These are phyloP conservation scores for Cygnus atratus DNA, from an alignment of 2,113 vertebrate species.

Conservation along the genomic window DNA sequence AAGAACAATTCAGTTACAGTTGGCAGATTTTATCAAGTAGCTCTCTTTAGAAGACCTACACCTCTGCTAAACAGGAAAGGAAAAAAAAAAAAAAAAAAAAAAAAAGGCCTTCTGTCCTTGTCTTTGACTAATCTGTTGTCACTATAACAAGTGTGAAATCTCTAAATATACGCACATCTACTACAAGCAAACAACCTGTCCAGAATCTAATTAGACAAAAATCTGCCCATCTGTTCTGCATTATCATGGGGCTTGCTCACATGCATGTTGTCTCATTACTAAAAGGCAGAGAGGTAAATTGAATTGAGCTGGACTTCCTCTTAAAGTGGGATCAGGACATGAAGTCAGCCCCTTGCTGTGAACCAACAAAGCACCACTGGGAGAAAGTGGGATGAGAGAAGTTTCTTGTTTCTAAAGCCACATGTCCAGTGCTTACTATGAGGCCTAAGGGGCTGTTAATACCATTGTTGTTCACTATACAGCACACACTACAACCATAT, in stretches of 20 bases:
- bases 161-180: slow-evolving; percentile 72
- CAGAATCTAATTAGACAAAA: slow-evolving; percentile 85
- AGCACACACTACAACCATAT: slow-evolving; percentile 77
- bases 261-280: slow-evolving; percentile 75
- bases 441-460: slow-evolving; percentile 85
- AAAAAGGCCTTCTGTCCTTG: not conserved
- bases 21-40: slow-evolving; percentile 19
- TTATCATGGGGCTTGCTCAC: slow-evolving; percentile 78
- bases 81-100: fast-evolving
- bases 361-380: slow-evolving; percentile 83
- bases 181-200: slow-evolving; percentile 73
- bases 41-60: slow-evolving; percentile 4
- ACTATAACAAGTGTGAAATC: slow-evolving; percentile 82
- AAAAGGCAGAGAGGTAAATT: slow-evolving; percentile 83
- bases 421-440: slow-evolving; percentile 84
- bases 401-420: slow-evolving; percentile 85
- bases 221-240: slow-evolving; percentile 83
- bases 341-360: slow-evolving; percentile 87
- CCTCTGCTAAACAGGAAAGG: not conserved
- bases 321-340: slow-evolving; percentile 79
- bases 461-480: slow-evolving; percentile 81
- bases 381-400: slow-evolving; percentile 75
- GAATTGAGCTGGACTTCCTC: slow-evolving; percentile 81
- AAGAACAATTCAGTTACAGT: slow-evolving; percentile 41
- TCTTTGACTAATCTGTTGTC: slow-evolving; percentile 68